Evolutionary conservation across 2,113 vertebrate genomes (phyloP).

Genomic region (Petromus typicus): DNA sequence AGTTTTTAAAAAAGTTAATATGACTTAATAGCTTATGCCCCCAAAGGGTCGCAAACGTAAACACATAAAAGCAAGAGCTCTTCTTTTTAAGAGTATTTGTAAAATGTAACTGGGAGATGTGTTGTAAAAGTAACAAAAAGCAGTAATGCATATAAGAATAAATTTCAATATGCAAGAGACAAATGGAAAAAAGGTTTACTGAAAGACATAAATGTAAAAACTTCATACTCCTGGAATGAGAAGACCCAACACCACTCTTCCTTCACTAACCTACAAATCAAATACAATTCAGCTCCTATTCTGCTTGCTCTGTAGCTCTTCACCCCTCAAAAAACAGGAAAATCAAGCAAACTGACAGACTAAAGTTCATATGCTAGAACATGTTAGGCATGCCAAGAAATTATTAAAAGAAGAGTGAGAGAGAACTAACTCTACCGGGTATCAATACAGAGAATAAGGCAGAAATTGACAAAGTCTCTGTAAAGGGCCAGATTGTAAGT

Average conservation of each 20-base stretch:
- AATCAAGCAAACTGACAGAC: neutral
- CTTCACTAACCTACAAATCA: slow-evolving; percentile 46
- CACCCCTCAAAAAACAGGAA: neutral
- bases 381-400: slow-evolving; percentile 21
- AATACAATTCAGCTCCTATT: slow-evolving; percentile 38
- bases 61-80: slow-evolving; percentile 14
- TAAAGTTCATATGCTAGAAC: slow-evolving; percentile 28
- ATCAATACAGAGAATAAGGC: neutral
- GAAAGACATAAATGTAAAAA: neutral
- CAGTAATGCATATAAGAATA: neutral
- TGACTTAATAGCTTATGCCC: slow-evolving; percentile 10
- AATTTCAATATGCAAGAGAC: neutral
- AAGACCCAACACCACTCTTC: neutral
- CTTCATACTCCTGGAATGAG: neutral
- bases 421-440: neutral
- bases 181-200: slow-evolving; percentile 21
- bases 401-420: neutral
- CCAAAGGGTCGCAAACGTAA: neutral
- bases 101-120: slow-evolving; percentile 1
- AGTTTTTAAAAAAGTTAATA: slow-evolving; percentile 37
- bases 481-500: neutral
- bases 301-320: neutral
- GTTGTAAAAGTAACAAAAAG: slow-evolving; percentile 51
- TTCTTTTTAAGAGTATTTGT: slow-evolving; percentile 4
- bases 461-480: neutral